A percentile compares a stretch with the other conserved stretches of the same genome.
Evolutionary conservation across 2,888 invertebrate species (phyloP).

Genomic region (Tenthredo amoena): DNA sequence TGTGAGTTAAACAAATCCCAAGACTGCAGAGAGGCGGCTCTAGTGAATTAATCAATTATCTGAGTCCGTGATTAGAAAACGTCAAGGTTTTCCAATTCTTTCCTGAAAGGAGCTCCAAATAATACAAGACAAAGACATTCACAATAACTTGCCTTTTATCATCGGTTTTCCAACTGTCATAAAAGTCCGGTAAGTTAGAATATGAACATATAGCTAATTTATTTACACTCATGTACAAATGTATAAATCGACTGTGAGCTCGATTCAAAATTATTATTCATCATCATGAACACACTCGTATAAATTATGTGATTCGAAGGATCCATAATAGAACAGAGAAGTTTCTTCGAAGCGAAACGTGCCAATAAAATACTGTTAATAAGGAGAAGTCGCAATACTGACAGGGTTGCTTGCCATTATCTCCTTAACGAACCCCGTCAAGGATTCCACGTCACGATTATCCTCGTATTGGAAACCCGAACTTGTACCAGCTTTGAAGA

Average conservation of each 20-base stretch:
- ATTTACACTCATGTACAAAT: background rate
- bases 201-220: background rate
- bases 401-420: background rate
- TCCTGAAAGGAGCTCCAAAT: too few relatives aligned
- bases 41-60: too few relatives aligned
- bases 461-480: background rate
- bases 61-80: too few relatives aligned
- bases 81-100: too few relatives aligned
- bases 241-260: background rate
- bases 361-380: too few relatives aligned
- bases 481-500: slow-evolving; percentile 7
- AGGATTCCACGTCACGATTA: background rate
- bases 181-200: background rate
- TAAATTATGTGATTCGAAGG: background rate
- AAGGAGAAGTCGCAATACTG: background rate
- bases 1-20: too few relatives aligned
- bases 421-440: background rate
- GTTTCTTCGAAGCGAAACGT: background rate
- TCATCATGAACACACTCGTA: background rate
- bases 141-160: too few relatives aligned
- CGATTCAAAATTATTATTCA: background rate
- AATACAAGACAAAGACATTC: too few relatives aligned
- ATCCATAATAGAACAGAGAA: background rate
- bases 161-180: too few relatives aligned
- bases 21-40: too few relatives aligned